phyloP scores from a whole-genome alignment of 2,797 vertebrate species.

The Squalus acanthias region DNA sequence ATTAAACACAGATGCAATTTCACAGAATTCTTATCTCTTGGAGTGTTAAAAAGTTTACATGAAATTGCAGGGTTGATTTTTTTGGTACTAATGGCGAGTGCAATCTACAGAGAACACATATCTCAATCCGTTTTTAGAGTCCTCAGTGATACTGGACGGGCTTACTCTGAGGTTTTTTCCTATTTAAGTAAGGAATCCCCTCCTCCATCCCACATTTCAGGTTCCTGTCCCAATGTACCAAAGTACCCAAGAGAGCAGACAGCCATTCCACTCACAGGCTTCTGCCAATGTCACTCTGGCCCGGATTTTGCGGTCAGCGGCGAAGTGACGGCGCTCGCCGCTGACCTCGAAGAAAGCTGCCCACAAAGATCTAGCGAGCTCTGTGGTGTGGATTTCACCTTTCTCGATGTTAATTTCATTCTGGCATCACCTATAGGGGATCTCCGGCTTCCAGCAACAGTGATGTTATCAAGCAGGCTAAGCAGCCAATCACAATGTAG shows the following conservation, averaged over 20 bases:
- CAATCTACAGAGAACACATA: too few species aligned
- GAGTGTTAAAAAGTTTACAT: neutral
- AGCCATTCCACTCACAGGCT: neutral
- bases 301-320: too few species aligned
- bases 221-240: neutral
- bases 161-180: neutral
- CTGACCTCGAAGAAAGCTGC: too few species aligned
- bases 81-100: neutral
- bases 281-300: neutral
- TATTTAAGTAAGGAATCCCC: neutral
- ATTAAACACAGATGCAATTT: slow-evolving; percentile 16
- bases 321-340: too few species aligned
- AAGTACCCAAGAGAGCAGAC: neutral
- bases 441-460: too few species aligned
- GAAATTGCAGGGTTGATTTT: neutral
- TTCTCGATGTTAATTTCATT: too few species aligned
- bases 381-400: too few species aligned
- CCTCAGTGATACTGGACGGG: too few species aligned
- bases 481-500: too few species aligned
- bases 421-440: too few species aligned
- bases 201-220: neutral
- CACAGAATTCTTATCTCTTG: neutral
- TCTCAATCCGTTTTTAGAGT: neutral
- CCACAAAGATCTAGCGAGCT: too few species aligned
- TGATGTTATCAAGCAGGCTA: too few species aligned